Percentiles rank a stretch among this genome's conserved stretches.
These are phyloP conservation scores for Parapristionchus giblindavisi DNA, from an alignment of 2,888 invertebrate genomes.

Conservation along the genomic window DNA sequence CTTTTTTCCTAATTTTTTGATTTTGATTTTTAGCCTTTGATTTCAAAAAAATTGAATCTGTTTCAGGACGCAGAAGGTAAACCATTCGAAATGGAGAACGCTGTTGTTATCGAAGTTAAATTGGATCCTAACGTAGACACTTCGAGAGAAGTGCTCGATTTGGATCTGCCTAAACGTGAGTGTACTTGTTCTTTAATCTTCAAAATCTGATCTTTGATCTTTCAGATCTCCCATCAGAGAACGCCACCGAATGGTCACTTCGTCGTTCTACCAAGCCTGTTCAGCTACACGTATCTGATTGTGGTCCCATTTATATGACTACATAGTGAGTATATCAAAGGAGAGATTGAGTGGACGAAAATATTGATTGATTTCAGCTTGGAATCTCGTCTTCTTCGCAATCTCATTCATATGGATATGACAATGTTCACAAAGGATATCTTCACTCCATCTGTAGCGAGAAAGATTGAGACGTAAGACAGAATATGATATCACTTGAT, in stretches of 20 bases:
- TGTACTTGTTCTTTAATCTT: not conserved
- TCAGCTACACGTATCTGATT: not conserved
- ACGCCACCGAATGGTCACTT: not conserved
- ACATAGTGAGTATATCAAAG: conserved; percentile 8
- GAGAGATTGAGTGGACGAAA: not conserved
- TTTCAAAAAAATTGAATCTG: not conserved
- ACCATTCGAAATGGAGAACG: conserved; percentile 1
- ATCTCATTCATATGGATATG: not conserved
- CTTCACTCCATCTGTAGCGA: not conserved
- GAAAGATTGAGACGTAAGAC: conserved; percentile 12
- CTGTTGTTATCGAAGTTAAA: not conserved
- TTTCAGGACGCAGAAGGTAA: not conserved
- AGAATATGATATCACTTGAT: too few species aligned
- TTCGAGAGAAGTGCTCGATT: not conserved
- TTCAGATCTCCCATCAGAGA: not conserved
- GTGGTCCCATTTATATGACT: not conserved
- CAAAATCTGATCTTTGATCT: not conserved
- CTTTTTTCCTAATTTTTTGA: not conserved
- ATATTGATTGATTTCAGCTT: not conserved
- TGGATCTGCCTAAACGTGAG: not conserved
- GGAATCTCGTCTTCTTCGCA: not conserved
- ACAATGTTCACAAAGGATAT: conserved; percentile 13
- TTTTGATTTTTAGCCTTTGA: not conserved
- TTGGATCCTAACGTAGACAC: conserved; percentile 1
- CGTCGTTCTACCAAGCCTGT: not conserved